Evolutionary conservation across 2,113 vertebrate species (phyloP), one percentile per base, ranked within the genome.

Genomic region (Alexandromys fortis): DNA sequence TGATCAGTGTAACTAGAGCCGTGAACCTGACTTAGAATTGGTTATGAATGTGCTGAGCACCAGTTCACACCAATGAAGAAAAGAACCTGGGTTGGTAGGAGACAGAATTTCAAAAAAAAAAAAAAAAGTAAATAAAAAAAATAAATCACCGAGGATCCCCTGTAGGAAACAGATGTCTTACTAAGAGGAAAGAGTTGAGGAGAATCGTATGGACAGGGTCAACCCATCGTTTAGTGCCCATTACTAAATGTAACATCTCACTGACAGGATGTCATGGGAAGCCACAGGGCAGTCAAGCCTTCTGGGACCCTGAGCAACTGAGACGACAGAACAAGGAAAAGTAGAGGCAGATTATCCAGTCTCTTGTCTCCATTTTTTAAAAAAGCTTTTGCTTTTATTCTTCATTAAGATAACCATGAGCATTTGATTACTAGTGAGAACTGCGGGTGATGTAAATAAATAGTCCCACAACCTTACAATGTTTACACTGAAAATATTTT

Each of bases 11-110:
- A 73, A 75, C 21, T n/a, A 91, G 38, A 93, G 19, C 47, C 72
- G 68, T 55, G 55, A 61, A 47, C 11, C 16, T 94, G 49, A 38
- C 78, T 95, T 89, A 79, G 92, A 96, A 96, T 91, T 89, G 90
- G 47, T 95, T 70, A 17, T 58, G 49, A 86, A 92, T 94, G 16
- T 92, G n/a, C 42, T 49, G 55, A 92, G 22, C 1, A n/a, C 76
- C 45, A 47, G 63, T 77, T 72, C 72, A 88, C n/a, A 8, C 90
- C 94, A 33, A 38, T 58, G 30, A 94, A 68, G 11, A 72, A 94
- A 55, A 95, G 17, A 96, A 86, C 77, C 92, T 63, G n/a, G 42
- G 49, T 72, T 94, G 65, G 8, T 73, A 81, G 61, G 28, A 86
- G 30, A 58, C 58, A 86, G 30, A 82, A 72, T 92, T 90, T 90